Evolutionary conservation across 2,113 vertebrate genomes (phyloP).

Genomic region (Leptobrachium ailaonicum): DNA sequence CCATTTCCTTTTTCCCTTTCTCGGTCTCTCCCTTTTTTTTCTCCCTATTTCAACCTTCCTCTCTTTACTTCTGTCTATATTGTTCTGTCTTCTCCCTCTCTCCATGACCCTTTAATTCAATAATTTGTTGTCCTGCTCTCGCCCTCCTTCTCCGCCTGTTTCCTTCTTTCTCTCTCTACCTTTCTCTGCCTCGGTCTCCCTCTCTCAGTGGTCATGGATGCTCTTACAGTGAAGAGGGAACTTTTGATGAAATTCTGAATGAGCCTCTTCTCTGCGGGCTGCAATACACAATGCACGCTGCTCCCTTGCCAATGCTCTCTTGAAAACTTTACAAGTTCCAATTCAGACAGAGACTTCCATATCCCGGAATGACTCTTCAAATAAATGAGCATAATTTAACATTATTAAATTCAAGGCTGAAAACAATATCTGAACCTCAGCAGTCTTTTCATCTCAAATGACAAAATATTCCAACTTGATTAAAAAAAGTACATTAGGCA

Average conservation of each 20-base stretch:
- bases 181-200: too few species aligned
- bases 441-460: constrained; percentile 31
- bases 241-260: neutral
- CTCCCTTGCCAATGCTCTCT: constrained; percentile 31
- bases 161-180: too few species aligned
- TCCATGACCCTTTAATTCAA: too few species aligned
- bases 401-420: constrained; percentile 41
- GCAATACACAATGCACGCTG: constrained; percentile 6
- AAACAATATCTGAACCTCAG: constrained; percentile 20
- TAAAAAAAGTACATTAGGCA: constrained; percentile 13
- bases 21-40: too few species aligned
- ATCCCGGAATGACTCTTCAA: constrained; percentile 38
- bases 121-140: too few species aligned
- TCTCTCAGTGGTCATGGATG: neutral
- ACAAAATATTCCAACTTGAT: constrained; percentile 30
- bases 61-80: too few species aligned
- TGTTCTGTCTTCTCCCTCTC: too few species aligned
- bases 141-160: too few species aligned
- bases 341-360: constrained; percentile 21
- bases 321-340: constrained; percentile 40
- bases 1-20: too few species aligned
- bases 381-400: constrained; percentile 43
- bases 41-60: too few species aligned
- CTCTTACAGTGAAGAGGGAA: constrained; percentile 3
- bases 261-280: constrained; percentile 1